phyloP scores from a whole-genome alignment of 2,113 vertebrate genomes.

The Polypterus bichir region DNA sequence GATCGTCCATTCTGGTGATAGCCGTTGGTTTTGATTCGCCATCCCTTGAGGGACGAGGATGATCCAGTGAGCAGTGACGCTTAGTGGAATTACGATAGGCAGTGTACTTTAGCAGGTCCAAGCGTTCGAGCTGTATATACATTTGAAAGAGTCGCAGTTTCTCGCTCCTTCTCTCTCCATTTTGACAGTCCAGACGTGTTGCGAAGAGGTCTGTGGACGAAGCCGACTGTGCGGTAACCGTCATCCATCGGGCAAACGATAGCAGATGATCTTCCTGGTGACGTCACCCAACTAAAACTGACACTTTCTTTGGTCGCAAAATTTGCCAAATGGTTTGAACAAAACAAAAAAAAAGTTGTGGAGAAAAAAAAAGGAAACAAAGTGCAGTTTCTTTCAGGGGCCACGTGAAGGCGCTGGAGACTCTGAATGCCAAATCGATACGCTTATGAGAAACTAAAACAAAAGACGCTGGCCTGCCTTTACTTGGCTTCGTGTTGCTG shows the following conservation, averaged over 20 bases:
- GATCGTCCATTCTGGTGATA: slow-evolving; percentile 7
- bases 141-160: slow-evolving; percentile 23
- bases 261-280: slow-evolving; percentile 16
- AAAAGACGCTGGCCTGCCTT: slow-evolving; percentile 24
- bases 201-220: slow-evolving; percentile 60
- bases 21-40: slow-evolving; percentile 2
- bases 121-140: slow-evolving; percentile 52
- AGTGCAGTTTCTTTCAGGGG: slow-evolving; percentile 1
- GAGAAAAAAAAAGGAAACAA: slow-evolving; percentile 11
- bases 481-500: slow-evolving; percentile 39
- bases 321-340: slow-evolving; percentile 45
- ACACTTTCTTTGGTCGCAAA: slow-evolving; percentile 89
- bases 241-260: too few relatives aligned
- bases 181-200: slow-evolving; percentile 21
- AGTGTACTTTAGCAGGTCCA: slow-evolving; percentile 39
- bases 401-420: not conserved
- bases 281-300: slow-evolving; percentile 43
- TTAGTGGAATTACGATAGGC: slow-evolving; percentile 37
- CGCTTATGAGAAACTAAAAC: not conserved
- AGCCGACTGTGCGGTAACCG: slow-evolving; percentile 24
- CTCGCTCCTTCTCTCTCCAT: slow-evolving; percentile 13
- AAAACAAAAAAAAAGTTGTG: slow-evolving; percentile 22
- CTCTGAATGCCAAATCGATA: slow-evolving; percentile 19
- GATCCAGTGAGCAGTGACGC: slow-evolving; percentile 28
- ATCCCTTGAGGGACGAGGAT: slow-evolving; percentile 17